Evolutionary conservation across 2,113 vertebrate genomes (phyloP).

Genomic region (Rhipidura dahli): DNA sequence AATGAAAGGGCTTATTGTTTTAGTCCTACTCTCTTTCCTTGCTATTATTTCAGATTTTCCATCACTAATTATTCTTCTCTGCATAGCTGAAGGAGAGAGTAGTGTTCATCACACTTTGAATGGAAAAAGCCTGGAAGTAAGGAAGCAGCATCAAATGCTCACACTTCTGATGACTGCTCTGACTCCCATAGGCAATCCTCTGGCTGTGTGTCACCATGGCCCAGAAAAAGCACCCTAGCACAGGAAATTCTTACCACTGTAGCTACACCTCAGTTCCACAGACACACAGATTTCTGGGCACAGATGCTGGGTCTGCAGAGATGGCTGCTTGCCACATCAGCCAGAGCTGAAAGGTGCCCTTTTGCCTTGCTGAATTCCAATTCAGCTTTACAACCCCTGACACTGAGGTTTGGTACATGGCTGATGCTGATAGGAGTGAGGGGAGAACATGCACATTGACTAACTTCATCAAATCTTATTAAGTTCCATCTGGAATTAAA

Average conservation of each 20-base stretch:
- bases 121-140: background rate
- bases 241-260: background rate
- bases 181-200: background rate
- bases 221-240: background rate
- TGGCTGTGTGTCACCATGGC: background rate
- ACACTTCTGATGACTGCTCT: background rate
- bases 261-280: background rate
- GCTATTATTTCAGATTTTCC: background rate
- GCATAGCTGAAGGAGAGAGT: background rate
- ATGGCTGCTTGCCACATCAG: background rate
- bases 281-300: background rate
- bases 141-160: background rate
- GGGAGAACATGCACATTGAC: background rate
- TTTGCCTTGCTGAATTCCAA: background rate
- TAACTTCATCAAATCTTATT: background rate
- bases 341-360: background rate
- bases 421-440: background rate
- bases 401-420: background rate
- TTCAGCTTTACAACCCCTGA: background rate
- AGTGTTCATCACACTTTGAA: background rate
- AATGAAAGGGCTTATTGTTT: background rate
- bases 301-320: background rate
- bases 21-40: background rate
- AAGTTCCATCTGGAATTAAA: background rate
- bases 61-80: background rate